Conservation (phyloP, 2,797 vertebrate genomes). For the Monodelphis domestica region DNA sequence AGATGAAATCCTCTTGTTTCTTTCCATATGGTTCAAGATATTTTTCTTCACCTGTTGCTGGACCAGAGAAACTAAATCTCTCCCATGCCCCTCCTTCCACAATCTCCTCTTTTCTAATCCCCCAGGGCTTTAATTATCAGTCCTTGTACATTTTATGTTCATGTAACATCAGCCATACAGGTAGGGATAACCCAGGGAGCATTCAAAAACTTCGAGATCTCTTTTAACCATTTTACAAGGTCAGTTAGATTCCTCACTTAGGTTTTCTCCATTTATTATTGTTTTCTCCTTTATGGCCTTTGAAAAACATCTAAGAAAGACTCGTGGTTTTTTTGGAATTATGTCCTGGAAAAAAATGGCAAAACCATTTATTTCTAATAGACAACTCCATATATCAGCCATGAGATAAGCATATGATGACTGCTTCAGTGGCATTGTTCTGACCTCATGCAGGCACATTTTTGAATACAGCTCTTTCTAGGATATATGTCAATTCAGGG, state of each 20-base stretch:
- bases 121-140: neutral
- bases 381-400: slow-evolving; percentile 73
- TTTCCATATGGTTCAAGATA: slow-evolving; percentile 35
- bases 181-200: neutral
- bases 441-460: slow-evolving; percentile 64
- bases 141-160: neutral
- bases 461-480: slow-evolving; percentile 54
- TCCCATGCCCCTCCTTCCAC: neutral
- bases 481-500: slow-evolving; percentile 31
- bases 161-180: neutral
- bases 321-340: slow-evolving; percentile 68
- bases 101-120: neutral
- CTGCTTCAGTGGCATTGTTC: slow-evolving; percentile 62
- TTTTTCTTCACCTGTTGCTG: slow-evolving; percentile 53
- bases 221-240: slow-evolving; percentile 67
- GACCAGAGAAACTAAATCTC: slow-evolving; percentile 5
- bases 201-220: slow-evolving; percentile 49
- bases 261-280: slow-evolving; percentile 66
- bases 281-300: slow-evolving; percentile 72
- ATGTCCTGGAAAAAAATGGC: slow-evolving; percentile 68
- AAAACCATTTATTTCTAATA: slow-evolving; percentile 74
- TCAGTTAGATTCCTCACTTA: slow-evolving; percentile 28
- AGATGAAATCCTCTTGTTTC: slow-evolving; percentile 41
- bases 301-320: slow-evolving; percentile 69
- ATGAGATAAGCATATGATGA: slow-evolving; percentile 56